These are phyloP conservation scores for pig (Sus scrofa) DNA, from an alignment of 2,113 vertebrate species.

Conservation along the genomic window T2T-Sscrofa CM000826.6:85511501-85512000, in stretches of 20 bases:
- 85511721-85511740: too few relatives aligned
- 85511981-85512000: neutral
- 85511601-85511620: neutral
- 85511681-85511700: neutral
- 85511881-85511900: neutral
- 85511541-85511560: too few relatives aligned
- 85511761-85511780: neutral
- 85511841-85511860: conserved; percentile 3
- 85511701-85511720: neutral
- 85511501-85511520: too few relatives aligned
- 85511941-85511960: neutral
- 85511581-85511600: neutral
- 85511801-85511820: neutral
- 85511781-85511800: neutral
- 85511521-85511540: too few relatives aligned
- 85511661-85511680: conserved; percentile 5
- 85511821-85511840: neutral
- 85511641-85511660: neutral
- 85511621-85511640: conserved; percentile 30
- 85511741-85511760: neutral
- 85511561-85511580: too few relatives aligned
- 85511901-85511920: conserved; percentile 10
- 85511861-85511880: neutral
- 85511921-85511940: neutral
- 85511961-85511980: neutral